Percentiles rank a stretch among this genome's conserved stretches.
Conservation (phyloP, 1,140 invertebrate genomes). For the Drosophila repletoides region DNA sequence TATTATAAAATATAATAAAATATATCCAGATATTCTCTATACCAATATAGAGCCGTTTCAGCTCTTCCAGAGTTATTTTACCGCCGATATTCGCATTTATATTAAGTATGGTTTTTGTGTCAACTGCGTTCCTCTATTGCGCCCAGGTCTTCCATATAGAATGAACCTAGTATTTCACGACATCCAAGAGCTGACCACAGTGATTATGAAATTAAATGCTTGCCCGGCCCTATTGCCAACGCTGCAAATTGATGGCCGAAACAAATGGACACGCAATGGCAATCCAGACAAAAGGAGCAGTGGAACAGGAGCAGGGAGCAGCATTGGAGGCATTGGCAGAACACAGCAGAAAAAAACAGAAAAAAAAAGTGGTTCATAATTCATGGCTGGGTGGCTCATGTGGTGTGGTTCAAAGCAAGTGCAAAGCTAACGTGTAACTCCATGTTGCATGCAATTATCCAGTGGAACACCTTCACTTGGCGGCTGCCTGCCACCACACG, state of each 20-base stretch:
- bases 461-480: conserved; percentile 43
- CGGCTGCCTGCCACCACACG: too few relatives aligned
- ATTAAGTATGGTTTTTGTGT: not conserved
- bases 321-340: not conserved
- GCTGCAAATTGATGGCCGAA: conserved; percentile 69
- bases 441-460: conserved; percentile 64
- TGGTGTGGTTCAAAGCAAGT: conserved; percentile 40
- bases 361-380: conserved; percentile 43
- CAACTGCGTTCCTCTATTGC: not conserved
- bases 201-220: conserved; percentile 65
- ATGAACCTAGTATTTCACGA: conserved; percentile 14
- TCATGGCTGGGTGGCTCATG: conserved; percentile 48
- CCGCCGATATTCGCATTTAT: too few relatives aligned
- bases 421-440: conserved; percentile 18
- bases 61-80: too few relatives aligned
- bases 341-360: not conserved
- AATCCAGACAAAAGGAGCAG: not conserved
- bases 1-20: too few relatives aligned
- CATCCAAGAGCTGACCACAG: conserved; percentile 47
- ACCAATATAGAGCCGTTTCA: too few relatives aligned
- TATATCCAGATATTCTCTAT: too few relatives aligned
- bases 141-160: too few relatives aligned
- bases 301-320: not conserved
- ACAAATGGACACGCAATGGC: conserved; percentile 54
- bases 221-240: conserved; percentile 52